Conservation (phyloP, 2,888 invertebrate genomes). For the Escarpia spicata region DNA sequence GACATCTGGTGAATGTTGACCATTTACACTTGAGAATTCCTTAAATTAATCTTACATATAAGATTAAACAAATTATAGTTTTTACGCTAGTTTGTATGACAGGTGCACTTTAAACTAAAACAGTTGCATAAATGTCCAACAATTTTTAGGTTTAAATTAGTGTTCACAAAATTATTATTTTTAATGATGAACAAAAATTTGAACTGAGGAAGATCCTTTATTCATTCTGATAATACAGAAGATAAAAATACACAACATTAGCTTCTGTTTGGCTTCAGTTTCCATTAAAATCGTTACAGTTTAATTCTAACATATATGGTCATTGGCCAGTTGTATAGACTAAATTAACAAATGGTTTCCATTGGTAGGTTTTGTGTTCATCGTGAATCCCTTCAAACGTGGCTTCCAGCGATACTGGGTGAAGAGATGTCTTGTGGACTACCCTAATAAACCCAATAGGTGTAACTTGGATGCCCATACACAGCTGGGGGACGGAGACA, state of each 20-base stretch:
- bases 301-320: too few species aligned
- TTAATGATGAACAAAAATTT: too few species aligned
- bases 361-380: slow-evolving; percentile 76
- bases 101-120: too few species aligned
- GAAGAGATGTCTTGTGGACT: slow-evolving; percentile 79
- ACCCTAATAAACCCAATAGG: slow-evolving; percentile 75
- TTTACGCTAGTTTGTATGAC: too few species aligned
- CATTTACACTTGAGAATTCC: too few species aligned
- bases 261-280: neutral
- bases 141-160: too few species aligned
- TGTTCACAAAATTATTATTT: too few species aligned
- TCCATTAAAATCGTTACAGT: neutral
- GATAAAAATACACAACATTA: neutral
- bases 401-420: slow-evolving; percentile 87
- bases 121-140: too few species aligned
- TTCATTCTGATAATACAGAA: neutral
- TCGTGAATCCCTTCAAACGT: slow-evolving; percentile 84
- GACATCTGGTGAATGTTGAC: too few species aligned
- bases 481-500: slow-evolving; percentile 35
- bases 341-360: neutral
- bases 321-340: too few species aligned
- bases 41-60: too few species aligned
- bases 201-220: neutral
- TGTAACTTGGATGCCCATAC: slow-evolving; percentile 65
- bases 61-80: too few species aligned